Evolutionary conservation across 2,797 vertebrate genomes (phyloP), one percentile per base, ranked within the genome.

Genomic region (Uromys caudimaculatus): DNA sequence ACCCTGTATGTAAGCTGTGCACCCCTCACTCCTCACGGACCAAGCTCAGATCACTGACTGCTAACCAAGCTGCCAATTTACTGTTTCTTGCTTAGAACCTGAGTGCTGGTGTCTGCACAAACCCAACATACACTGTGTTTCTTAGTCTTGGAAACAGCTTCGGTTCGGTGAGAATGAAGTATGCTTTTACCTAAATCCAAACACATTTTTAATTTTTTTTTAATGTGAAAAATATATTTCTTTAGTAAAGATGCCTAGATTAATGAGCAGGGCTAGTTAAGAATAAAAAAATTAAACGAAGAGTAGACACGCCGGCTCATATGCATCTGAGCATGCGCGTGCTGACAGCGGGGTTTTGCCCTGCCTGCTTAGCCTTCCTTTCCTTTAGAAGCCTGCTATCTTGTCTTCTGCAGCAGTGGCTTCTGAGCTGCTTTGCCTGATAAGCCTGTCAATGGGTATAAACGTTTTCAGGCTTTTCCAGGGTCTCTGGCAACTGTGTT

Each of bases 381-480:
- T 71, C 89, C 50, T 92, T 90, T 81, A 52, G 82, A 91, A 79
- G 35, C 27, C 58, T 58, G 41, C 23, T 95, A 75, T 93, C 95
- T 93, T 78, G 64, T 91, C 91, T 97, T 95, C 60, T 54, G 87
- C 91, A 73, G 84, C 81, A 77, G 78, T 73, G 90, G 88, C 41
- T 62, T 92, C 93, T 86, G 89, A 85, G 89, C 91, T 91, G 83
- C 91, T 94, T 71, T 84, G 52, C 86, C 47, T 92, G 95, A 95
- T 95, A 94, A 96, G 69, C 62, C 56, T 50, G n/a, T 87, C 78
- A 95, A 89, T 77, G 35, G 35, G 52, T 84, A n/a, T 10, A 89
- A 95, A 13, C 23, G 21, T n/a, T 92, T 97, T 96, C 77, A 92
- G 85, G 92, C 67, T 95, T 50, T 76, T 94, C 64, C 83, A 84